A percentile compares a stretch with the other conserved stretches of the same genome.
Conservation (phyloP, 2,797 vertebrate genomes). For the Loriculus beryllinus region DNA sequence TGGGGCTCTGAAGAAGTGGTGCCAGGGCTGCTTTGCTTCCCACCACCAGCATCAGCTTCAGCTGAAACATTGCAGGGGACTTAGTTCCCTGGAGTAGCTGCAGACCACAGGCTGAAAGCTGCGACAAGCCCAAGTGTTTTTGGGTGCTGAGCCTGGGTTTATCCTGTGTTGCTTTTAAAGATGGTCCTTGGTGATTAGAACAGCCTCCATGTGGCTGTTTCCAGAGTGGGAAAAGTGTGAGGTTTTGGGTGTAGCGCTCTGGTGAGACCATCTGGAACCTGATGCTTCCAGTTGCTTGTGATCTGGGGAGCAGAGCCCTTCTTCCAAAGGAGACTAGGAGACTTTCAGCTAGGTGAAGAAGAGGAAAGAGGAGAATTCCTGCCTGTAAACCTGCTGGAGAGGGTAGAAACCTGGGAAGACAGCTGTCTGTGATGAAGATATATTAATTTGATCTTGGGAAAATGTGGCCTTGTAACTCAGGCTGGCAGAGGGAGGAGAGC, state of each 20-base stretch:
- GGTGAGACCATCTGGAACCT: not conserved
- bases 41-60: not conserved
- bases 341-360: not conserved
- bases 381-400: not conserved
- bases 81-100: not conserved
- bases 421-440: not conserved
- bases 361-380: not conserved
- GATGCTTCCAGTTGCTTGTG: not conserved
- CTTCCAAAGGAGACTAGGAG: not conserved
- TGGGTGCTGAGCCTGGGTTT: not conserved
- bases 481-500: not conserved
- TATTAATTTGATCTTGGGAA: not conserved
- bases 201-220: not conserved
- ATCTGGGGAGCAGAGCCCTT: not conserved
- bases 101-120: not conserved
- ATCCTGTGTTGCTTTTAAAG: not conserved
- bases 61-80: not conserved
- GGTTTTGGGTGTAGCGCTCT: not conserved
- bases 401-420: not conserved
- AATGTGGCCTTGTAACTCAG: not conserved
- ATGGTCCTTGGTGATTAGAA: not conserved
- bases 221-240: not conserved
- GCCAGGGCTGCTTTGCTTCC: not conserved
- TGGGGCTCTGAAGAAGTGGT: not conserved
- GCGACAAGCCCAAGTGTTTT: fast-evolving